Evolutionary conservation across 1,140 invertebrate genomes (phyloP).

Genomic region (Diabrotica undecimpunctata): DNA sequence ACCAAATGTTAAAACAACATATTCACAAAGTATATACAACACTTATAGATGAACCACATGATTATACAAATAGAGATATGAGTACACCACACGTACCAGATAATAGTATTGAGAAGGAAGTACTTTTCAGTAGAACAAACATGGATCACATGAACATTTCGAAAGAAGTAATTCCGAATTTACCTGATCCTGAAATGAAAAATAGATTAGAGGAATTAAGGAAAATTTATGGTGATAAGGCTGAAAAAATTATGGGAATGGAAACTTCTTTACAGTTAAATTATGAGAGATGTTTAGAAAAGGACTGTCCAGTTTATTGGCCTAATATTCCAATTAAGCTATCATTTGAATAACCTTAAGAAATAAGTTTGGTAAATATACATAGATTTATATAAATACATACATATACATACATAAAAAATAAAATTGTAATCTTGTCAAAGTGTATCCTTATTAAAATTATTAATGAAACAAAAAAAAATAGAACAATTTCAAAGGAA

Average conservation of each 20-base stretch:
- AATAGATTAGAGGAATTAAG: conserved; percentile 32
- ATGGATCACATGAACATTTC: conserved; percentile 9
- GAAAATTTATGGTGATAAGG: conserved; percentile 57
- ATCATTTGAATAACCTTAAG: conserved; percentile 28
- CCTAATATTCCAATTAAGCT: conserved; percentile 68
- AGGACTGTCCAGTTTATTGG: conserved; percentile 63
- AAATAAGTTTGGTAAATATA: not conserved
- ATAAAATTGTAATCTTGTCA: no score
- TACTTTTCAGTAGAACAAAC: not conserved
- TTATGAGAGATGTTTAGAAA: conserved; percentile 61
- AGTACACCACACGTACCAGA: not conserved
- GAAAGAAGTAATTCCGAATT: conserved; percentile 17
- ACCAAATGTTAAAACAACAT: conserved; percentile 52
- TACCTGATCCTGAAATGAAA: conserved; percentile 27
- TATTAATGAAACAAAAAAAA: no score
- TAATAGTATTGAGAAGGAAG: not conserved
- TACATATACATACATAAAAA: no score
- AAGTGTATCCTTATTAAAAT: no score
- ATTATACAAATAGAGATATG: not conserved
- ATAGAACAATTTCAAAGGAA: no score
- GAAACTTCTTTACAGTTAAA: conserved; percentile 68
- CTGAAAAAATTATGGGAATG: conserved; percentile 68
- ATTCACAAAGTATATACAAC: conserved; percentile 37
- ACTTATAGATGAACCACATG: conserved; percentile 17
- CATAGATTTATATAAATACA: no score